Evolutionary conservation across 2,113 vertebrate genomes (phyloP).

Genomic region (Heterochromis multidens): DNA sequence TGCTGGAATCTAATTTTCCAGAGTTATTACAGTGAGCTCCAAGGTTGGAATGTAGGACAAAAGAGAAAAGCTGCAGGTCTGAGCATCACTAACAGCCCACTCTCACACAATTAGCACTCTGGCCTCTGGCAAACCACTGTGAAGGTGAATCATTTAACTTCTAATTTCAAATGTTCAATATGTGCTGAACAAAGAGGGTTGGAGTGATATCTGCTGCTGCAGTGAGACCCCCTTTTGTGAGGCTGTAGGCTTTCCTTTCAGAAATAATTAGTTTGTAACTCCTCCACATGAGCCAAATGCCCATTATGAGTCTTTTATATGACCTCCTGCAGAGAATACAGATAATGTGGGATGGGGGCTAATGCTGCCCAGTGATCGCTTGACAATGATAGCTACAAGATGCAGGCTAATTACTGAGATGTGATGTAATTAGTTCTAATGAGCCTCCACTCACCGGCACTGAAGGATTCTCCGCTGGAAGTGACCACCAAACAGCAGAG

Average conservation of each 20-base stretch:
- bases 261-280: background rate
- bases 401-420: constrained; percentile 14
- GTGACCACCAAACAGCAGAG: constrained; percentile 42
- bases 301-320: background rate
- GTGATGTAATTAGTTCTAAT: constrained; percentile 44
- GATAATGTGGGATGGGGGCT: background rate
- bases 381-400: background rate
- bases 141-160: constrained; percentile 20
- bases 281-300: background rate
- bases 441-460: constrained; percentile 68
- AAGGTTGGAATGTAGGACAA: constrained; percentile 42
- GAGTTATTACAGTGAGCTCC: constrained; percentile 1
- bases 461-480: constrained; percentile 41
- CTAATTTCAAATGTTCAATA: constrained; percentile 12
- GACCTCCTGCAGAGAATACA: background rate
- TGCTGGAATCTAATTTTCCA: constrained; percentile 32
- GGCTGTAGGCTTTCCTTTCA: background rate
- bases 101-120: constrained; percentile 46
- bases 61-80: constrained; percentile 35
- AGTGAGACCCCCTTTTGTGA: background rate
- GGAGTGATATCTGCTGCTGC: background rate
- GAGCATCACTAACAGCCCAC: constrained; percentile 12
- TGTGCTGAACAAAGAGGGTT: background rate
- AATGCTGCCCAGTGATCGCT: background rate
- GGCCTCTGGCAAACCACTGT: constrained; percentile 15